Percentiles rank a stretch among this genome's conserved stretches.
Evolutionary conservation across 1,140 invertebrate species (phyloP).

Genomic region (Temnothorax longispinosus): DNA sequence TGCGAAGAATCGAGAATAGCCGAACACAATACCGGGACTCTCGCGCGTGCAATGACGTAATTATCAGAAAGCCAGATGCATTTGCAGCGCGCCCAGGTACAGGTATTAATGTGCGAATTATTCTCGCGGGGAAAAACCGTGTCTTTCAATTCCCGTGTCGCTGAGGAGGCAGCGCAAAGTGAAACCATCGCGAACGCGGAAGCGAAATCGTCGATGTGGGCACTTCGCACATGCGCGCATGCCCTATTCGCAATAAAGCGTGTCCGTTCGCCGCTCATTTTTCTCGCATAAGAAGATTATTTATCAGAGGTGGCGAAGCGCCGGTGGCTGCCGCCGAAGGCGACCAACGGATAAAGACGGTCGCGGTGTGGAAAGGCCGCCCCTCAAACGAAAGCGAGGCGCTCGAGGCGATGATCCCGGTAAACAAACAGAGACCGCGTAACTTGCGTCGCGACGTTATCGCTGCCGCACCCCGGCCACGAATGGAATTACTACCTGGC

Average conservation of each 20-base stretch:
- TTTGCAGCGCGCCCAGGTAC: background rate
- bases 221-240: background rate
- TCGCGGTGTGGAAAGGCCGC: constrained; percentile 20
- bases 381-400: constrained; percentile 2
- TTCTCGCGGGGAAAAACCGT: background rate
- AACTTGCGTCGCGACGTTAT: constrained; percentile 66
- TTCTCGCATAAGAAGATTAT: constrained; percentile 16
- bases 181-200: too few relatives aligned
- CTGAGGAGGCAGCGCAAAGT: background rate
- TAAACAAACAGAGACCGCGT: constrained; percentile 70
- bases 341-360: background rate
- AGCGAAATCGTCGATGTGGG: background rate
- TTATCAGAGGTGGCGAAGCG: background rate
- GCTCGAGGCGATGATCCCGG: constrained; percentile 63
- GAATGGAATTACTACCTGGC: constrained; percentile 70
- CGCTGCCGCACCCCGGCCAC: constrained; percentile 49
- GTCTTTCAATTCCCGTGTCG: background rate
- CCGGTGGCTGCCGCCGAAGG: background rate
- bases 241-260: background rate
- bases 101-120: background rate
- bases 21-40: background rate
- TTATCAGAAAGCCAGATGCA: background rate
- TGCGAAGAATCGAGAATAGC: constrained; percentile 19
- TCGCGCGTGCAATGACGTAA: background rate
- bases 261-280: background rate